Evolutionary conservation across 2,888 invertebrate species (phyloP).

Genomic region (Gerosis bhagava): DNA sequence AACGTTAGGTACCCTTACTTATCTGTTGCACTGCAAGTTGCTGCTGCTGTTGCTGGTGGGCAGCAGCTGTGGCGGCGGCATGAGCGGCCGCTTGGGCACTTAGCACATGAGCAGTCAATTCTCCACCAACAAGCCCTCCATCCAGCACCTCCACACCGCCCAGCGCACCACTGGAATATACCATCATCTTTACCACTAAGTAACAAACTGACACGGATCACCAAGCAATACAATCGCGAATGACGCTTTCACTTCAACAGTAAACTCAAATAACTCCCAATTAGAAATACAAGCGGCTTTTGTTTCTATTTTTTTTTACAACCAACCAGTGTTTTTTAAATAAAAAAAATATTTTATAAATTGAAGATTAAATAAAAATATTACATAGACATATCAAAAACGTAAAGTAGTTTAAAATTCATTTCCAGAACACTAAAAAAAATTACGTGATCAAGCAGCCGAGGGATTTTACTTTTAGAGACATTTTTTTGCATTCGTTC

Average conservation of each 20-base stretch:
- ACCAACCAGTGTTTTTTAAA: slow-evolving; percentile 41
- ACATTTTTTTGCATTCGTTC: too few relatives aligned
- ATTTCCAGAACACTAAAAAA: too few relatives aligned
- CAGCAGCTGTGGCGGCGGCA: slow-evolving; percentile 66
- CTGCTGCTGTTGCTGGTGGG: slow-evolving; percentile 67
- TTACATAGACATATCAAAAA: too few relatives aligned
- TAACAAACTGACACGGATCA: slow-evolving; percentile 35
- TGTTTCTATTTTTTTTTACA: slow-evolving; percentile 33
- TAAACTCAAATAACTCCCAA: slow-evolving; percentile 8
- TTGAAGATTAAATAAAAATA: neutral
- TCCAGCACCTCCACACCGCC: slow-evolving; percentile 74
- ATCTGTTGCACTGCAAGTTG: slow-evolving; percentile 71
- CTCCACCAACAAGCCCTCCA: slow-evolving; percentile 66
- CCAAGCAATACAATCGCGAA: slow-evolving; percentile 29
- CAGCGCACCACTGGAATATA: slow-evolving; percentile 83
- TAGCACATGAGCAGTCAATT: slow-evolving; percentile 69
- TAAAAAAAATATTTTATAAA: slow-evolving; percentile 3
- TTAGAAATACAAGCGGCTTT: slow-evolving; percentile 30
- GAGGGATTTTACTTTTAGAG: too few relatives aligned
- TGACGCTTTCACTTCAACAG: slow-evolving; percentile 35
- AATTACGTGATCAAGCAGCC: slow-evolving; percentile 6
- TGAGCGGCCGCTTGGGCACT: slow-evolving; percentile 77
- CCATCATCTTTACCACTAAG: slow-evolving; percentile 67
- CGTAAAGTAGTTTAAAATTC: too few relatives aligned
- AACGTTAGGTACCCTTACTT: slow-evolving; percentile 50